These are phyloP conservation scores for Probaryconus sp. DNA, from an alignment of 1,140 invertebrate species.

Conservation along the genomic window DNA sequence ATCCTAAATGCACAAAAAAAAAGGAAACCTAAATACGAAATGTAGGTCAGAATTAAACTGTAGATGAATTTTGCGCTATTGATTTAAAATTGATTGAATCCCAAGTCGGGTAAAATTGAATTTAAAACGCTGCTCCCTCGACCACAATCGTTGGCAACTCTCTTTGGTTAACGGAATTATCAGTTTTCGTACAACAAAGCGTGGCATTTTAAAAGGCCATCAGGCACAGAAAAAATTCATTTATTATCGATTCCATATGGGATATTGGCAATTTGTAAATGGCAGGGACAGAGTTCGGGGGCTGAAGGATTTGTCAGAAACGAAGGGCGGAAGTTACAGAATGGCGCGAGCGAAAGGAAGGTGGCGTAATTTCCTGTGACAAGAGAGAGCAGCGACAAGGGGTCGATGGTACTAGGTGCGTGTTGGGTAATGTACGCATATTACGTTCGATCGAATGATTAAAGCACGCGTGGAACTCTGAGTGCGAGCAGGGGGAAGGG, in stretches of 20 bases:
- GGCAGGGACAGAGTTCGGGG: slow-evolving; percentile 15
- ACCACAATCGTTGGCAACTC: slow-evolving; percentile 7
- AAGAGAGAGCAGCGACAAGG: background rate
- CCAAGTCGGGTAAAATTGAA: too few species aligned
- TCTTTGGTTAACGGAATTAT: too few species aligned
- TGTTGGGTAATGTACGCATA: slow-evolving; percentile 26
- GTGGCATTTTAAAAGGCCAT: slow-evolving; percentile 24
- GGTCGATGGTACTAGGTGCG: slow-evolving; percentile 14
- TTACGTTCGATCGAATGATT: slow-evolving; percentile 31
- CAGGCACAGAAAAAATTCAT: slow-evolving; percentile 14
- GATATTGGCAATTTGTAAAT: slow-evolving; percentile 40
- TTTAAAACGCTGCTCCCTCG: too few species aligned
- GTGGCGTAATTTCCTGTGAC: slow-evolving; percentile 53
- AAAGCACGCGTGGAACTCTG: slow-evolving; percentile 13
- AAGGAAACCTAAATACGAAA: too few species aligned
- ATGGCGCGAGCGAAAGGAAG: slow-evolving; percentile 41
- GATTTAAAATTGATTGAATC: too few species aligned
- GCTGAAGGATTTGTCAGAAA: slow-evolving; percentile 34
- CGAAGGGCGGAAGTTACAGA: slow-evolving; percentile 46
- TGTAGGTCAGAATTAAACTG: too few species aligned
- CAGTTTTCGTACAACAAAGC: too few species aligned
- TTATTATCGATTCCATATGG: slow-evolving; percentile 33
- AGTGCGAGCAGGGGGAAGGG: background rate
- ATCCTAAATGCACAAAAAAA: too few species aligned
- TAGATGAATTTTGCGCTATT: too few species aligned